Evolutionary conservation across 2,113 vertebrate species (phyloP).

Genomic region (Xyrauchen texanus): DNA sequence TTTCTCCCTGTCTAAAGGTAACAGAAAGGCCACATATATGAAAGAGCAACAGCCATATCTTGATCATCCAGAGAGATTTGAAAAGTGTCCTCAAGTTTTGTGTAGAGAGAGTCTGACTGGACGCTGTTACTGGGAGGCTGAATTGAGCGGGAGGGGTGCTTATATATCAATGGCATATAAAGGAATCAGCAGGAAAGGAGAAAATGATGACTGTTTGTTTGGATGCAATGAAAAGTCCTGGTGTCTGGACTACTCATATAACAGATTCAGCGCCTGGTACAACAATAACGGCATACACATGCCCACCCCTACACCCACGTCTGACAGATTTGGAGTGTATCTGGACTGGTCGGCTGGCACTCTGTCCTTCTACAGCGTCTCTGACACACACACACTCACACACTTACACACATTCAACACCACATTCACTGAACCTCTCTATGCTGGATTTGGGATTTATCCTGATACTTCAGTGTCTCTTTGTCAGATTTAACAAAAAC

Average conservation of each 20-base stretch:
- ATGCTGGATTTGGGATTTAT: conserved; percentile 6
- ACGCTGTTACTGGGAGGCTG: not conserved
- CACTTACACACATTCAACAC: not conserved
- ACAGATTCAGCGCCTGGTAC: not conserved
- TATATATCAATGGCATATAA: conserved; percentile 18
- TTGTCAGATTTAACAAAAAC: too few species aligned
- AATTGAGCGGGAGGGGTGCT: not conserved
- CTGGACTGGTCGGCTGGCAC: not conserved
- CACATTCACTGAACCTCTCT: not conserved
- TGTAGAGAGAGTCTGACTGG: not conserved
- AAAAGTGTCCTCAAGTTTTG: not conserved
- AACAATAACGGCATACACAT: not conserved
- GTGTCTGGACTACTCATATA: not conserved
- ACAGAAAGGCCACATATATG: not conserved
- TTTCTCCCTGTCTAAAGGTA: not conserved
- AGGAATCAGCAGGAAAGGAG: conserved; percentile 27
- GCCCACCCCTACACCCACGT: not conserved
- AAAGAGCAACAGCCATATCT: not conserved
- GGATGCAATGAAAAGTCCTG: conserved; percentile 25
- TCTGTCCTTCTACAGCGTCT: not conserved
- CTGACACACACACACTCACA: not conserved
- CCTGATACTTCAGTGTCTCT: too few species aligned
- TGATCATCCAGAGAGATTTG: not conserved
- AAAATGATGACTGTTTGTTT: not conserved
- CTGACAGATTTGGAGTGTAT: conserved; percentile 6